phyloP scores from a whole-genome alignment of 2,797 vertebrate species.

The Sebastes steindachneri region DNA sequence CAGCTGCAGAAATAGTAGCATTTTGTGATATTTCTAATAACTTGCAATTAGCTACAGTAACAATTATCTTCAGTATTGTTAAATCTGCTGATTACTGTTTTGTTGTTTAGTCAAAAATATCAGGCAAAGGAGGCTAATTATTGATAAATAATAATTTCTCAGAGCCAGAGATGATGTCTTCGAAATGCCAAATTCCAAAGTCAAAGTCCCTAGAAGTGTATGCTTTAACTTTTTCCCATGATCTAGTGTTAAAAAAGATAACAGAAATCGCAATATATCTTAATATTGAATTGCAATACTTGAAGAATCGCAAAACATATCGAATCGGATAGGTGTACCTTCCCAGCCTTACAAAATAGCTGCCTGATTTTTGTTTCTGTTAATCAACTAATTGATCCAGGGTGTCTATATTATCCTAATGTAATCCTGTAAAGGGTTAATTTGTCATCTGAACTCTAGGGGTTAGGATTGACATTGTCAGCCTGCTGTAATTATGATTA shows the following conservation, averaged over 20 bases:
- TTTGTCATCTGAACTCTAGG: background rate
- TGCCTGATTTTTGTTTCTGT: background rate
- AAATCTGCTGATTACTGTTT: background rate
- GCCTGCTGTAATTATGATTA: background rate
- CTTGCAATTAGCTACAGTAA: background rate
- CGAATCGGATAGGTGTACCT: no score
- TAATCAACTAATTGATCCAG: background rate
- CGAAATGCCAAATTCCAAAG: background rate
- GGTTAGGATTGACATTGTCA: background rate
- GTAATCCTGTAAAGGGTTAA: background rate
- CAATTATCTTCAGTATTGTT: background rate
- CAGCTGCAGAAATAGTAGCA: background rate
- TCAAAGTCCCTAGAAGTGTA: no score
- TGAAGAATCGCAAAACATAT: no score
- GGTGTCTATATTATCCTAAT: background rate
- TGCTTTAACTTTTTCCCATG: no score
- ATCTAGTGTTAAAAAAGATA: no score
- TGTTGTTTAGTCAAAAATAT: background rate
- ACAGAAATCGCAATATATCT: no score
- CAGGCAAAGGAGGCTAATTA: background rate
- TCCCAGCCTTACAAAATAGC: no score
- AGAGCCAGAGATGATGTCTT: background rate
- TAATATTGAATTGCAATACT: no score
- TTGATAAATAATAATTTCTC: background rate
- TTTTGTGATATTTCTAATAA: background rate